Evolutionary conservation across 1,140 invertebrate genomes (phyloP).

Genomic region (Magallana gigas): DNA sequence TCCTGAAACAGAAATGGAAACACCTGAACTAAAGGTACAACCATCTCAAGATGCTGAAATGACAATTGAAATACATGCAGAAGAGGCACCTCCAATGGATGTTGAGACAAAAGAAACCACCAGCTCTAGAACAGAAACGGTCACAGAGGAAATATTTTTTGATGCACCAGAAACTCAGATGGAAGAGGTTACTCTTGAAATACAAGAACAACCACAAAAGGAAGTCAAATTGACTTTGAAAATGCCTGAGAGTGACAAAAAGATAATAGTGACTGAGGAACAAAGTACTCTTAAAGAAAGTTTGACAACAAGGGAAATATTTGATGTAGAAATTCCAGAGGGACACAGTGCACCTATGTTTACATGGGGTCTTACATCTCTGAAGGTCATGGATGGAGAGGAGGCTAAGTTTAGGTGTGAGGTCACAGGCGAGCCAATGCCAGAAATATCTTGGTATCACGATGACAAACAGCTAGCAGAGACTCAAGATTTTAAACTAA

Average conservation of each 20-base stretch:
- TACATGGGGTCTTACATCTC: constrained; percentile 84
- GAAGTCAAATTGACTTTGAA: constrained; percentile 54
- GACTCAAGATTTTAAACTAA: constrained; percentile 76
- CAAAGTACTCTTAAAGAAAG: constrained; percentile 48
- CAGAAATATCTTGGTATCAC: constrained; percentile 78
- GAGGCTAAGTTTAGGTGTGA: constrained; percentile 85
- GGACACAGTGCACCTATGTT: constrained; percentile 88
- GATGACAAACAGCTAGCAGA: constrained; percentile 88
- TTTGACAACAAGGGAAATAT: constrained; percentile 62
- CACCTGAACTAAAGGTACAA: constrained; percentile 50
- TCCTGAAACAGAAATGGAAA: constrained; percentile 29
- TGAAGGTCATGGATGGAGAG: constrained; percentile 95
- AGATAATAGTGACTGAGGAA: constrained; percentile 55
- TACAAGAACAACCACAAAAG: constrained; percentile 53
- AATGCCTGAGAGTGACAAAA: constrained; percentile 54
- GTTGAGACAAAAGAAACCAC: neutral
- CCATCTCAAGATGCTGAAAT: constrained; percentile 21
- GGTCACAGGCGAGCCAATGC: constrained; percentile 69
- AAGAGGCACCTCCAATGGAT: neutral
- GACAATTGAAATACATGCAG: constrained; percentile 16
- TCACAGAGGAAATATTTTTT: constrained; percentile 15
- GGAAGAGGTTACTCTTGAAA: constrained; percentile 53
- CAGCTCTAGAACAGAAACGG: neutral
- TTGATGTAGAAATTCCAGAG: constrained; percentile 71
- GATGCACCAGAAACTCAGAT: constrained; percentile 43